Conservation (phyloP, 2,113 vertebrate genomes). For the Apaloderma vittatum region DNA sequence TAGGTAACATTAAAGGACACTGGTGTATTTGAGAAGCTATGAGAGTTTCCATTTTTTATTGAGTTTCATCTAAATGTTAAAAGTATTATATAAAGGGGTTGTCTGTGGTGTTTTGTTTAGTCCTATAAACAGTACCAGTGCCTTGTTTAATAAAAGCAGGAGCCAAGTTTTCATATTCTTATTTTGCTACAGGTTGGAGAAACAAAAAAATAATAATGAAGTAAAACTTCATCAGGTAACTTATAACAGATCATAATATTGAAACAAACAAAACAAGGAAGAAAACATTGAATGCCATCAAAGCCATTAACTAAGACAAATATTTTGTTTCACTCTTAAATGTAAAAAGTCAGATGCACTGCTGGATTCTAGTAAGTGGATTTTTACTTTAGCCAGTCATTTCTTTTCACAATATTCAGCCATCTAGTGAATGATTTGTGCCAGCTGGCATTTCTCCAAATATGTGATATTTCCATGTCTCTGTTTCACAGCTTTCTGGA, state of each 20-base stretch:
- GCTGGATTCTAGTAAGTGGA: constrained; percentile 42
- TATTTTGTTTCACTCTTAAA: constrained; percentile 45
- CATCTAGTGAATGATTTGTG: constrained; percentile 58
- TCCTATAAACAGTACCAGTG: not conserved
- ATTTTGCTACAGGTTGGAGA: not conserved
- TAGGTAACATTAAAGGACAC: not conserved
- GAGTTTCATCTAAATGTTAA: not conserved
- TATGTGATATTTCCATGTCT: constrained; percentile 64
- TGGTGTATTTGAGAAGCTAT: not conserved
- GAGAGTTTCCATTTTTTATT: not conserved
- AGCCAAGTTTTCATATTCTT: not conserved
- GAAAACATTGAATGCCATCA: not conserved
- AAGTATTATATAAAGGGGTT: not conserved
- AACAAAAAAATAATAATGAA: not conserved
- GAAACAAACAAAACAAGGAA: not conserved
- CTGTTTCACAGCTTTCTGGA: constrained; percentile 71
- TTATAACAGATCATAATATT: not conserved
- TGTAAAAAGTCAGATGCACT: not conserved
- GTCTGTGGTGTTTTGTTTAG: not conserved
- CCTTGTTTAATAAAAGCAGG: not conserved
- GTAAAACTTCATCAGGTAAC: not conserved
- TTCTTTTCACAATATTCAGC: constrained; percentile 50
- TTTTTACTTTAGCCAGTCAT: constrained; percentile 63
- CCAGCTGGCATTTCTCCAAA: constrained; percentile 74
- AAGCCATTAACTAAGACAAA: constrained; percentile 29